Conservation (phyloP, 2,888 invertebrate genomes). For the Leptinotarsa haldemani region DNA sequence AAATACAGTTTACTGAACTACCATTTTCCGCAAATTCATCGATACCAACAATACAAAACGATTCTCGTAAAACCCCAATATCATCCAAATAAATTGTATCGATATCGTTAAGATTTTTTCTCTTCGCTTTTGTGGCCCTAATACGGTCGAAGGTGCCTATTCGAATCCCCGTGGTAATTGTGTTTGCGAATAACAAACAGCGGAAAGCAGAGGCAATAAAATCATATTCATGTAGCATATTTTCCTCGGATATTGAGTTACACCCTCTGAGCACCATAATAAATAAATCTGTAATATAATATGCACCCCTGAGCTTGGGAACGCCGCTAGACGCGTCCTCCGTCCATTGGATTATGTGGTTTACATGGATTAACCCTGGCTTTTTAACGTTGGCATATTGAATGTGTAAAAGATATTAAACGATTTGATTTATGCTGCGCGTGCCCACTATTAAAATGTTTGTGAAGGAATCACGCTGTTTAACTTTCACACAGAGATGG, state of each 20-base stretch:
- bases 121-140: neutral
- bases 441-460: conserved; percentile 62
- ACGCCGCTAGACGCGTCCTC: conserved; percentile 45
- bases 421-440: conserved; percentile 61
- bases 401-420: conserved; percentile 65
- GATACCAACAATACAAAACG: neutral
- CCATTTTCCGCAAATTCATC: too few species aligned
- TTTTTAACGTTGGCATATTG: conserved; percentile 64
- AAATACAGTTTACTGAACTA: too few species aligned
- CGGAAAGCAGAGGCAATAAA: conserved; percentile 54
- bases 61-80: neutral
- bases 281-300: conserved; percentile 65
- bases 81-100: neutral
- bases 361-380: conserved; percentile 64
- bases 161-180: conserved; percentile 19
- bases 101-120: neutral
- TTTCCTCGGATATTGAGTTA: conserved; percentile 62
- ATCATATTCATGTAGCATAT: conserved; percentile 60
- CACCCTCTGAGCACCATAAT: conserved; percentile 61
- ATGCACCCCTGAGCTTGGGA: conserved; percentile 63
- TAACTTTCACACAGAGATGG: conserved; percentile 62
- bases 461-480: conserved; percentile 63
- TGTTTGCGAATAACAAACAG: conserved; percentile 42
- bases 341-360: conserved; percentile 62
- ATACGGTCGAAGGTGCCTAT: conserved; percentile 16